A percentile compares a stretch with the other conserved stretches of the same genome.
Conservation (phyloP, 1,140 invertebrate species). For the Capitella teleta region DNA sequence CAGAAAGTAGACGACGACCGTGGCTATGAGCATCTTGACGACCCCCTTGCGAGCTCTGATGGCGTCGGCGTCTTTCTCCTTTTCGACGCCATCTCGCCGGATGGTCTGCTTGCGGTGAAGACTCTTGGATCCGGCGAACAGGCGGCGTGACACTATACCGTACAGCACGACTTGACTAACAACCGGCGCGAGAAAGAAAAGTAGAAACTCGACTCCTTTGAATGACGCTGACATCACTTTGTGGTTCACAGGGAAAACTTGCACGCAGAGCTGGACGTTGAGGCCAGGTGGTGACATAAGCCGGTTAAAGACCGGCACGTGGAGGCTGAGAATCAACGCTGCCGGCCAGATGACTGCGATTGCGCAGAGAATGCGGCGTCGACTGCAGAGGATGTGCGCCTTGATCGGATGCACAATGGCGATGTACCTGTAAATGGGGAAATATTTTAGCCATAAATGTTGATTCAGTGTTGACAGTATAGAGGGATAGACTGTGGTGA, state of each 20-base stretch:
- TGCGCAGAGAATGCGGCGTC: conserved; percentile 26
- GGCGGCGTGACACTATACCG: conserved; percentile 14
- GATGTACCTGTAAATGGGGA: conserved; percentile 30
- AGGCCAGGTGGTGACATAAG: conserved; percentile 16
- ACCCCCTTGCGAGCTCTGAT: conserved; percentile 36
- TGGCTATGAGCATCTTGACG: conserved; percentile 42
- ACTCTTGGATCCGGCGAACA: conserved; percentile 16
- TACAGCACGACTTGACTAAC: conserved; percentile 25
- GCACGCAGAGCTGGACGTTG: conserved; percentile 24
- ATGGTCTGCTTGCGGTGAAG: too few relatives aligned
- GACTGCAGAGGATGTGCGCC: conserved; percentile 39
- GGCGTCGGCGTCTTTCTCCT: conserved; percentile 19
- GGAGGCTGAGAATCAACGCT: conserved; percentile 26
- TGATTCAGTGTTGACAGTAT: too few relatives aligned
- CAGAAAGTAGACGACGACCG: conserved; percentile 40
- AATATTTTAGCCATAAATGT: too few relatives aligned
- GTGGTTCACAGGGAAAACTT: conserved; percentile 15
- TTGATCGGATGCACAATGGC: conserved; percentile 43
- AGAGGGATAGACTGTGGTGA: too few relatives aligned
- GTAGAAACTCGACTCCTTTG: conserved; percentile 32
- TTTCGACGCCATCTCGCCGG: too few relatives aligned
- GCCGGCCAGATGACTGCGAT: conserved; percentile 34
- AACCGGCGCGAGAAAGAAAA: conserved; percentile 39
- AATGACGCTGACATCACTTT: conserved; percentile 18
- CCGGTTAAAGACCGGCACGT: conserved; percentile 33